These are phyloP conservation scores for Natrix natrix DNA, from an alignment of 2,797 vertebrate species.

Conservation along the genomic window DNA sequence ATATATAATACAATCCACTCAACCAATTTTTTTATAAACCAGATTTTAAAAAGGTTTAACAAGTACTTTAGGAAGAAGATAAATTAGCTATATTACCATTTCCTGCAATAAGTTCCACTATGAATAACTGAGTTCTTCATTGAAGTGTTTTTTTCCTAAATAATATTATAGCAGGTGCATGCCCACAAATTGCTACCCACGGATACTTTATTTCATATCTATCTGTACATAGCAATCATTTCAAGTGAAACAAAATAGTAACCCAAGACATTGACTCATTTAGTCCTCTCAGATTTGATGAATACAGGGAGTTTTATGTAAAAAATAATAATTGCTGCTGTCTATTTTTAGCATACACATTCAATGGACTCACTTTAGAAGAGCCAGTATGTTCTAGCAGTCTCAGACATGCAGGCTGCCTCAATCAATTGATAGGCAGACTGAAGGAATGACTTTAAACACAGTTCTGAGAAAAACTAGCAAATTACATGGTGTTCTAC, in stretches of 20 bases:
- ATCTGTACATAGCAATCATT: background rate
- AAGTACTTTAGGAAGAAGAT: background rate
- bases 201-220: background rate
- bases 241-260: conserved; percentile 1
- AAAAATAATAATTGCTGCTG: background rate
- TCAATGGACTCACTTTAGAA: background rate
- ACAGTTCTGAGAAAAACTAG: conserved; percentile 65
- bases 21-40: background rate
- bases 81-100: background rate
- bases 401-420: conserved; percentile 29
- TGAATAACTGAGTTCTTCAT: background rate
- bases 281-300: background rate
- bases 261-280: conserved; percentile 11
- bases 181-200: background rate
- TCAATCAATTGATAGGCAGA: conserved; percentile 40
- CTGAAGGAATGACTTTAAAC: conserved; percentile 54
- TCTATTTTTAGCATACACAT: background rate
- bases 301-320: background rate
- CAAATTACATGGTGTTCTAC: conserved; percentile 68
- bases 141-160: background rate
- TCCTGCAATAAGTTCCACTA: background rate
- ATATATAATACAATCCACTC: background rate
- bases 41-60: background rate
- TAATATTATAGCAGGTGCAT: background rate
- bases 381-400: conserved; percentile 36